Evolutionary conservation across 2,888 invertebrate species (phyloP), one percentile per base, ranked within the genome.

Genomic region (Drosophila gaucha): DNA sequence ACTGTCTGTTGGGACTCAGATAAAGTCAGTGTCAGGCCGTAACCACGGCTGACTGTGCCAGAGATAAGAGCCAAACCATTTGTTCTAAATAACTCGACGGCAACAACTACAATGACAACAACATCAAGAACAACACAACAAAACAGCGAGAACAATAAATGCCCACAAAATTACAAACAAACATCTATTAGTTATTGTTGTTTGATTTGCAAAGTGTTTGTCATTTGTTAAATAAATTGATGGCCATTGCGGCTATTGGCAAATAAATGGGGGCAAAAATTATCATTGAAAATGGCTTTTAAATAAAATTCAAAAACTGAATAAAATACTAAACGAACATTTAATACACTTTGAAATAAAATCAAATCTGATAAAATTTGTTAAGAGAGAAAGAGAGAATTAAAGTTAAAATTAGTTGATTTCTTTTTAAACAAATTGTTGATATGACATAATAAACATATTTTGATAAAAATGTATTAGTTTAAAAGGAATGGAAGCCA

Each of bases 201-300:
- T 87, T 84, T 84, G 89, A 84, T 87, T 88, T 84, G 71, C 62
- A 78, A 84, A 84, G 78, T 85, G 89, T 71, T 85, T 80, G 85
- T 73, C 89, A 87, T 84, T 84, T 87, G 78, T 88, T 87, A 72
- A 86, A 86, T 86, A 86, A 82, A 82, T 88, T 83, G 84, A 86
- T 83, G 80, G 86, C 83, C 74, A 66, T 80, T 84, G 79, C 75
- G 78, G 80, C 66, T 68, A 36, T 62, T 72, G 80, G 86, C 67
- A 86, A 86, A 86, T 73, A 80, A 60, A 73, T 43, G 38, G 58
- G 31, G 26, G 26, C 47, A 52, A 69, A 74, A 74, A 74, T 74
- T 38, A 67, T 74, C 31, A 65, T 52, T 43, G 52, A 39, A 58
- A 67, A 60, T 75, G 60, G 52, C 51, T 33, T 14, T 16, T 54